Conservation (phyloP, 2,888 invertebrate species). For the Megastigmus dorsalis region DNA sequence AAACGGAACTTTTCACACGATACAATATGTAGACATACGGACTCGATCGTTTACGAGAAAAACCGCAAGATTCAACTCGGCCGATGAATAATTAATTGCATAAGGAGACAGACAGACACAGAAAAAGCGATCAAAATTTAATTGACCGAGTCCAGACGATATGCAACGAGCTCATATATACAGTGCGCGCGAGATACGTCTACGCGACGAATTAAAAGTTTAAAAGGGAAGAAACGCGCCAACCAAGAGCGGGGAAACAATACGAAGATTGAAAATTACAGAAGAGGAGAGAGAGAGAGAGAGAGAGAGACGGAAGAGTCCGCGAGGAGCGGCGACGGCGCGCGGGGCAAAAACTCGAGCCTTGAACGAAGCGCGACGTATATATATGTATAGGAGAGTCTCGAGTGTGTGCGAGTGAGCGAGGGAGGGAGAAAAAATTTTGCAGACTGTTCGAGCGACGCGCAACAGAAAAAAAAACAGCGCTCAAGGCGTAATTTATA, state of each 20-base stretch:
- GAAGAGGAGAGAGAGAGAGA: background rate
- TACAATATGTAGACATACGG: background rate
- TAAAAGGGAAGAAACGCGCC: background rate
- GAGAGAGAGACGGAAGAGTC: background rate
- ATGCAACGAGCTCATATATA: background rate
- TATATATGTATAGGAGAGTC: background rate
- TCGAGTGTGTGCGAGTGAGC: too few relatives aligned
- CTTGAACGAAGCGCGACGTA: background rate
- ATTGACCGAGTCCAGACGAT: slow-evolving; percentile 11
- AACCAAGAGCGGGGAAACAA: too few relatives aligned
- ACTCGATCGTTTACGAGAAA: background rate
- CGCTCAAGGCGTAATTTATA: slow-evolving; percentile 11
- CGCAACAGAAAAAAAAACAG: background rate
- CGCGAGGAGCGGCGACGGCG: background rate
- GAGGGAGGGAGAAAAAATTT: background rate
- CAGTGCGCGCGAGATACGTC: background rate
- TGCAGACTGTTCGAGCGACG: background rate
- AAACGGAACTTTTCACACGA: too few relatives aligned
- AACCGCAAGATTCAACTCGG: slow-evolving; percentile 3
- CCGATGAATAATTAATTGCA: slow-evolving; percentile 43
- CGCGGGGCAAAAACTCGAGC: background rate
- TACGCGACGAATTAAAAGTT: slow-evolving; percentile 11
- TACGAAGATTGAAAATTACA: slow-evolving; percentile 26
- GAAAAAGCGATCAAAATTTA: slow-evolving; percentile 49
- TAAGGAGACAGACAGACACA: slow-evolving; percentile 7